These are phyloP conservation scores for Equus przewalskii DNA, from an alignment of 2,113 vertebrate genomes.

Conservation along the genomic window DNA sequence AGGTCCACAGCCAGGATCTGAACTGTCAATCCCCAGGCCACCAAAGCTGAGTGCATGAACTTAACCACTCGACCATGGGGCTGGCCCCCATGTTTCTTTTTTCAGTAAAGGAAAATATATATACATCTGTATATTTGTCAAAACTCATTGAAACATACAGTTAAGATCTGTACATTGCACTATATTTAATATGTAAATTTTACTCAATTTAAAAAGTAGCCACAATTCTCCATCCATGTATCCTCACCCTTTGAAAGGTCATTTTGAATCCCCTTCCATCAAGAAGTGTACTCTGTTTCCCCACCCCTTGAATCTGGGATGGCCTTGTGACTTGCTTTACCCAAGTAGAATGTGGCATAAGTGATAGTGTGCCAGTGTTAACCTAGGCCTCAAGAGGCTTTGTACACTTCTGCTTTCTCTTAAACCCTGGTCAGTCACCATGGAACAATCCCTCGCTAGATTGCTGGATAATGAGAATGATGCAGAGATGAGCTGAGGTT, in stretches of 20 bases:
- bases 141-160: not conserved
- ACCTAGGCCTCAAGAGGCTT: not conserved
- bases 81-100: not conserved
- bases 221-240: not conserved
- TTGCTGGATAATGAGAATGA: not conserved
- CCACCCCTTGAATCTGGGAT: not conserved
- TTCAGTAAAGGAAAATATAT: not conserved
- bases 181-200: not conserved
- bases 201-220: not conserved
- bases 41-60: too few relatives aligned
- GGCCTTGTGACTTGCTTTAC: not conserved
- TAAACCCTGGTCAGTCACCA: not conserved
- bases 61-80: too few relatives aligned
- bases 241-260: not conserved
- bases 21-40: too few relatives aligned
- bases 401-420: not conserved
- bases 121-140: not conserved
- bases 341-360: not conserved
- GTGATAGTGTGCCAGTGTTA: not conserved
- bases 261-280: not conserved
- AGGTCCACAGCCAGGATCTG: too few relatives aligned
- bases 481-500: not conserved
- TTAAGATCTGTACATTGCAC: not conserved
- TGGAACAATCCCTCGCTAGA: not conserved
- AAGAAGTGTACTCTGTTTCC: not conserved